These are phyloP conservation scores for Amniataba percoides DNA, from an alignment of 2,797 vertebrate genomes.

Conservation along the genomic window DNA sequence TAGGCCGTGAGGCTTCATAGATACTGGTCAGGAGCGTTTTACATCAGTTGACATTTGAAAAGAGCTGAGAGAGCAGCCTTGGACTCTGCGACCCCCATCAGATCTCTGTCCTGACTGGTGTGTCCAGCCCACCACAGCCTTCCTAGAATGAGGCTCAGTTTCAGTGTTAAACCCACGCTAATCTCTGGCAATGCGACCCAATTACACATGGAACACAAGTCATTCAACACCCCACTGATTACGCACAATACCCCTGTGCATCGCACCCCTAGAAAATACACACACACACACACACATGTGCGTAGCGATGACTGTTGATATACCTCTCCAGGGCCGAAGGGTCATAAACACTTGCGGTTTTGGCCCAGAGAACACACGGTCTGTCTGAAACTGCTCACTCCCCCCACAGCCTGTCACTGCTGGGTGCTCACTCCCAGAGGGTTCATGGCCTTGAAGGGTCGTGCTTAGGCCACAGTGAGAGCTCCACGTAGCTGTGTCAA, in stretches of 20 bases:
- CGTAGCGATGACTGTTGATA: conserved; percentile 59
- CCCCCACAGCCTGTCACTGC: conserved; percentile 25
- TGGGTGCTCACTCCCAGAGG: conserved; percentile 18
- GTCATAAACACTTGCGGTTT: conserved; percentile 76
- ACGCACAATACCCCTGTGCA: conserved; percentile 62
- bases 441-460: conserved; percentile 58
- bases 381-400: conserved; percentile 30
- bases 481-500: conserved; percentile 44
- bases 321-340: conserved; percentile 57
- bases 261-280: conserved; percentile 51
- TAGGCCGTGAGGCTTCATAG: conserved; percentile 67
- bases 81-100: conserved; percentile 56
- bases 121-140: conserved; percentile 55
- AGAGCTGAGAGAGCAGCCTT: conserved; percentile 82
- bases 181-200: conserved; percentile 82
- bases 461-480: conserved; percentile 21
- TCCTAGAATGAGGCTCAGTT: conserved; percentile 79
- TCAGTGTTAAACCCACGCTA: conserved; percentile 80
- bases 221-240: conserved; percentile 80
- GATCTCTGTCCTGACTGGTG: conserved; percentile 53
- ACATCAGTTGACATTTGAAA: conserved; percentile 84
- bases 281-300: conserved; percentile 15
- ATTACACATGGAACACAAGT: conserved; percentile 82
- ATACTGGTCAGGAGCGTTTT: conserved; percentile 74
- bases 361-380: conserved; percentile 42